Evolutionary conservation across 1,140 invertebrate species (phyloP).

Genomic region (Eulimnadia texana): DNA sequence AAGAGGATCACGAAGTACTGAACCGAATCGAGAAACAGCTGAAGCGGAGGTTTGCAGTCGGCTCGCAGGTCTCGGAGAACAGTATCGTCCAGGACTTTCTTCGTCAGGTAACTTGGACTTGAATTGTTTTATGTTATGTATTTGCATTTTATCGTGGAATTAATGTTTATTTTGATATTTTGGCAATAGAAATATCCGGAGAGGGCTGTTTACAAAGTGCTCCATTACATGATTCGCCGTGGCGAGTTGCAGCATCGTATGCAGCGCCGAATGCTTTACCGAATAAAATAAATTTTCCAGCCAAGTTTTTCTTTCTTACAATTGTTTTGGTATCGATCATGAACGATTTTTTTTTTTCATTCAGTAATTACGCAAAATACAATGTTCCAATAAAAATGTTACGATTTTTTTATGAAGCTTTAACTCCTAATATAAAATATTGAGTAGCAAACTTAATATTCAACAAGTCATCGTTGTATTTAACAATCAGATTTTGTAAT

Average conservation of each 20-base stretch:
- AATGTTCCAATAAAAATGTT: too few species aligned
- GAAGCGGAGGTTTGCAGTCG: slow-evolving; percentile 87
- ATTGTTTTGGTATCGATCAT: too few species aligned
- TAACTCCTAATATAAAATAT: too few species aligned
- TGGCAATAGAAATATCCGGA: slow-evolving; percentile 78
- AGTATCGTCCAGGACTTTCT: slow-evolving; percentile 88
- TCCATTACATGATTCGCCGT: slow-evolving; percentile 81
- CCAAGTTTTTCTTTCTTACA: too few species aligned
- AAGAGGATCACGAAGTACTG: slow-evolving; percentile 84
- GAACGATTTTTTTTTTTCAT: too few species aligned
- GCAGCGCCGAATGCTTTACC: slow-evolving; percentile 92
- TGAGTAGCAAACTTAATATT: too few species aligned
- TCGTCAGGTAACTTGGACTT: slow-evolving; percentile 41
- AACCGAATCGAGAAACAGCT: slow-evolving; percentile 85
- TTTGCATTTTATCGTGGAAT: neutral
- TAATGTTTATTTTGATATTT: too few species aligned
- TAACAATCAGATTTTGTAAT: too few species aligned
- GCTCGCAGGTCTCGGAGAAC: slow-evolving; percentile 88
- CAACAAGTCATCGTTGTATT: too few species aligned
- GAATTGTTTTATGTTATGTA: neutral
- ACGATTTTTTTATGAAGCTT: too few species aligned
- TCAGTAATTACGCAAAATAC: too few species aligned
- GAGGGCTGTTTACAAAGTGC: slow-evolving; percentile 69
- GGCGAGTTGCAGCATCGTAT: slow-evolving; percentile 90
- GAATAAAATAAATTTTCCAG: slow-evolving; percentile 48